Evolutionary conservation across 2,113 vertebrate genomes (phyloP).

Genomic region (Pygoscelis antarcticus): DNA sequence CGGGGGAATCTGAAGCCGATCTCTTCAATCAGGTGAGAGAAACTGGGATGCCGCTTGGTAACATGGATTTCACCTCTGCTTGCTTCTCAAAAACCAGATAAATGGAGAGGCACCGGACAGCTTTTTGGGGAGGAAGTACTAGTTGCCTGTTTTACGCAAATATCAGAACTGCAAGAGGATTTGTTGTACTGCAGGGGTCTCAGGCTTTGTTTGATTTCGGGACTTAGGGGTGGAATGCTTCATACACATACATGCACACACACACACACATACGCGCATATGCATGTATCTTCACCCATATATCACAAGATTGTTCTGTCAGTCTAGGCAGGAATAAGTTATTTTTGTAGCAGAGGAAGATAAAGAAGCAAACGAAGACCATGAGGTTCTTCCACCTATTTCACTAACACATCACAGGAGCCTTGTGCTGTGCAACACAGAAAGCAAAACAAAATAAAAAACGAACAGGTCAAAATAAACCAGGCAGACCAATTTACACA

Average conservation of each 20-base stretch:
- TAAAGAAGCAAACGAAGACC: not conserved
- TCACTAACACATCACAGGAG: not conserved
- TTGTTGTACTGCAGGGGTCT: not conserved
- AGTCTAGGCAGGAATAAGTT: not conserved
- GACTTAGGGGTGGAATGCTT: not conserved
- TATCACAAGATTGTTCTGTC: not conserved
- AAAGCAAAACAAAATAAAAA: not conserved
- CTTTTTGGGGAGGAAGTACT: not conserved
- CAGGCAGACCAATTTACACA: not conserved
- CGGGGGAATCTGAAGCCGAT: not conserved
- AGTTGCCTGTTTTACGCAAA: rapidly evolving
- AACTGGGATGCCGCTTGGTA: not conserved
- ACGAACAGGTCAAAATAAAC: not conserved
- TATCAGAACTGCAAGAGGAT: not conserved
- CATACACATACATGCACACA: not conserved
- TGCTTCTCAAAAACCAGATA: not conserved
- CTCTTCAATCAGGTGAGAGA: not conserved
- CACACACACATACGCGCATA: not conserved
- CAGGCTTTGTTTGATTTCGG: not conserved
- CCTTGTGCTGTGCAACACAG: not conserved
- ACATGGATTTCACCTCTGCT: not conserved
- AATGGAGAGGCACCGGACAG: not conserved
- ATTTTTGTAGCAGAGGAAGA: not conserved
- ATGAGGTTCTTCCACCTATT: not conserved
- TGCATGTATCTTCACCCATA: not conserved